A percentile compares a stretch with the other conserved stretches of the same genome.
These are phyloP conservation scores for Tinea semifulvella DNA, from an alignment of 2,888 invertebrate genomes.

Conservation along the genomic window DNA sequence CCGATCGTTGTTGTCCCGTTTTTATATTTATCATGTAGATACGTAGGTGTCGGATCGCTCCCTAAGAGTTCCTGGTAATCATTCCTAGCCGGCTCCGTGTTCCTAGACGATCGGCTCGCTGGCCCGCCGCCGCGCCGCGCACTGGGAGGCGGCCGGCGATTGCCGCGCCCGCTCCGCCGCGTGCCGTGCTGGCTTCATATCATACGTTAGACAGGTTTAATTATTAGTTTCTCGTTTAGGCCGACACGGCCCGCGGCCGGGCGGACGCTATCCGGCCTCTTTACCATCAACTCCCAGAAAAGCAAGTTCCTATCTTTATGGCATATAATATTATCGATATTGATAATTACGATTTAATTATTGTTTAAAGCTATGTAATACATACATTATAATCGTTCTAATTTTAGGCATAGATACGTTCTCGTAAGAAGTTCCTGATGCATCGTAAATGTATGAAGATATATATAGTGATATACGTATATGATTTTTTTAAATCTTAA, in stretches of 20 bases:
- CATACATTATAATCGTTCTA: constrained; percentile 69
- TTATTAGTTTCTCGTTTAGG: constrained; percentile 63
- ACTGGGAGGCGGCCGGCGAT: constrained; percentile 59
- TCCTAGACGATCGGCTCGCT: constrained; percentile 33
- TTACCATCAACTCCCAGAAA: constrained; percentile 66
- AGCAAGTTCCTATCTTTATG: constrained; percentile 70
- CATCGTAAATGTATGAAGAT: constrained; percentile 67
- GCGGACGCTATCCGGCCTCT: constrained; percentile 46
- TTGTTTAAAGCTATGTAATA: constrained; percentile 70
- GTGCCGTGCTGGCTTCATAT: constrained; percentile 49
- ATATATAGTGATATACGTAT: constrained; percentile 66
- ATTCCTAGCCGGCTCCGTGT: constrained; percentile 23
- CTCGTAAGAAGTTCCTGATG: constrained; percentile 68
- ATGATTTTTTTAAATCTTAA: constrained; percentile 66
- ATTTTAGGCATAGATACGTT: constrained; percentile 68
- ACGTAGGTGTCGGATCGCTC: constrained; percentile 21
- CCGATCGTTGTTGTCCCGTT: constrained; percentile 40
- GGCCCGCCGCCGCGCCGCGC: constrained; percentile 46
- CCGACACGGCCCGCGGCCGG: constrained; percentile 47
- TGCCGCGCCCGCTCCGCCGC: constrained; percentile 46
- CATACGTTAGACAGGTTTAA: constrained; percentile 67
- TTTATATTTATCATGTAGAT: constrained; percentile 23
- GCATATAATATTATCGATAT: constrained; percentile 70
- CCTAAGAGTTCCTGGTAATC: constrained; percentile 24
- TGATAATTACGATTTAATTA: constrained; percentile 69